These are phyloP conservation scores for Sarcophaga peregrina DNA, from an alignment of 1,140 invertebrate genomes.

Conservation along the genomic window DNA sequence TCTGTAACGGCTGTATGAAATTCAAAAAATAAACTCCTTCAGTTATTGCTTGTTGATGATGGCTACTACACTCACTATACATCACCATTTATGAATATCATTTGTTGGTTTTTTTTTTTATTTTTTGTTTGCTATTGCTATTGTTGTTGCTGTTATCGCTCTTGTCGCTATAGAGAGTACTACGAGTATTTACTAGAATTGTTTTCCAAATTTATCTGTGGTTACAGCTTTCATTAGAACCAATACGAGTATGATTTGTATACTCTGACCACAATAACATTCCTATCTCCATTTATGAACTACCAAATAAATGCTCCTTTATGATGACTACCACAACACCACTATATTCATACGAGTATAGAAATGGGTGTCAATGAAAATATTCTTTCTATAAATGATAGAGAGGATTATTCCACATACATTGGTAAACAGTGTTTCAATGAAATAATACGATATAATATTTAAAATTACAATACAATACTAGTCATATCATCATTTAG, in stretches of 20 bases:
- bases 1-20: constrained; percentile 17
- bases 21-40: constrained; percentile 18
- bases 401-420: constrained; percentile 7
- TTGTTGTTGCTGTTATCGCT: too few relatives aligned
- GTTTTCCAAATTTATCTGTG: constrained; percentile 16
- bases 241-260: background rate
- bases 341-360: too few relatives aligned
- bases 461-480: too few relatives aligned
- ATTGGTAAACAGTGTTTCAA: background rate
- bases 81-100: too few relatives aligned
- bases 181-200: background rate
- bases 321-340: background rate
- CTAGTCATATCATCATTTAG: too few relatives aligned
- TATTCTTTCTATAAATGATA: background rate
- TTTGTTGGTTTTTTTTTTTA: too few relatives aligned
- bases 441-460: too few relatives aligned
- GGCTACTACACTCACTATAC: too few relatives aligned
- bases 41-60: constrained; percentile 12
- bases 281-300: background rate
- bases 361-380: background rate
- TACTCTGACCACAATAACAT: constrained; percentile 12
- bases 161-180: too few relatives aligned
- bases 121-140: background rate
- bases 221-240: background rate
- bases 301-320: background rate